These are phyloP conservation scores for Notarius lentiginosus DNA, from an alignment of 2,113 vertebrate genomes.

Conservation along the genomic window DNA sequence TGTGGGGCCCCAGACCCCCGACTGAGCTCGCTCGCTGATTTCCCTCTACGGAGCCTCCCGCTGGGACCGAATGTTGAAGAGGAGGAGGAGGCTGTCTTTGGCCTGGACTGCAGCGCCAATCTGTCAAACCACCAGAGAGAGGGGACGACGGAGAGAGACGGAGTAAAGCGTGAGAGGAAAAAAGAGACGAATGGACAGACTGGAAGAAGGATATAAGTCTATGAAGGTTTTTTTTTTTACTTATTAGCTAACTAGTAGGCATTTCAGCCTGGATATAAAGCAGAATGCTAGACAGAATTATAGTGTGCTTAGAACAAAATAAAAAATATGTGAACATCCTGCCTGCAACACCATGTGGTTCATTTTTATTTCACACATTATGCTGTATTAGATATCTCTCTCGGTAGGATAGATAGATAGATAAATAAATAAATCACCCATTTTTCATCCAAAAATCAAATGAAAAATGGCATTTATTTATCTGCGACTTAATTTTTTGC, in stretches of 20 bases:
- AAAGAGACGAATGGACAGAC: slow-evolving; percentile 61
- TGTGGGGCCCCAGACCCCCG: slow-evolving; percentile 64
- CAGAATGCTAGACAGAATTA: not conserved
- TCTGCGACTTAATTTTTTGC: not conserved
- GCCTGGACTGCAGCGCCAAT: slow-evolving; percentile 52
- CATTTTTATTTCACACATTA: not conserved
- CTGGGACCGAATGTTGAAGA: slow-evolving; percentile 59
- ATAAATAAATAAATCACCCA: not conserved
- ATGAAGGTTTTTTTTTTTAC: not conserved
- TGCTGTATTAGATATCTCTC: not conserved
- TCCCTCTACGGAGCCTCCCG: slow-evolving; percentile 64
- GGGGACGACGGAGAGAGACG: slow-evolving; percentile 39
- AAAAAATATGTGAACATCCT: not conserved
- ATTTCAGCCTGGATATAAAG: not conserved
- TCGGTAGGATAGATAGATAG: not conserved
- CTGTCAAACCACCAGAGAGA: slow-evolving; percentile 43
- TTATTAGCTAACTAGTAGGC: not conserved
- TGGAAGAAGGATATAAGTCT: not conserved
- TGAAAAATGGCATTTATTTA: not conserved
- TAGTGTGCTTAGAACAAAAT: not conserved
- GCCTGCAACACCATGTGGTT: not conserved
- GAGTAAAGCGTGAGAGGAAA: slow-evolving; percentile 36
- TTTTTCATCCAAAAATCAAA: not conserved
- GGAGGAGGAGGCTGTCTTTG: slow-evolving; percentile 56
- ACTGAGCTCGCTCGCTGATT: slow-evolving; percentile 56